Evolutionary conservation across 2,888 invertebrate species (phyloP), one percentile per base, ranked within the genome.

Genomic region (Parthenolecanium corni): DNA sequence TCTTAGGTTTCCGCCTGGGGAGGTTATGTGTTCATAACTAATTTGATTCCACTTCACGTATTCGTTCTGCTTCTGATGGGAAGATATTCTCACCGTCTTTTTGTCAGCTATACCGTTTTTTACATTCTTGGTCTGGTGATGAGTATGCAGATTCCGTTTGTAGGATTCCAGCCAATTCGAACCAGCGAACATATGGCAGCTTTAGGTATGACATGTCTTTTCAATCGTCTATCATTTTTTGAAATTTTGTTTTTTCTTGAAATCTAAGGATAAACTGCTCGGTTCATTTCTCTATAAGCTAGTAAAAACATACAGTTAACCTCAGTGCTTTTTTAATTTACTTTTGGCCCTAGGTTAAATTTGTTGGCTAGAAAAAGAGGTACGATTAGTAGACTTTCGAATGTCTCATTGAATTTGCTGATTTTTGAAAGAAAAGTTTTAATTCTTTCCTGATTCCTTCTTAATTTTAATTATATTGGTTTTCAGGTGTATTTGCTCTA

Each of bases 171-270:
- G 76, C 98, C 98, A 9, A 94, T 98, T 66, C 80, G 96, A 62
- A 98, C 98, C 2, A 95, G 95, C 72, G 98, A 98, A 76, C 98
- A 98, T 73, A 98, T 99, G 98, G 97, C 98, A 42, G 95, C 98
- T 40, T 85, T 89, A 71, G 89, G 88, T 86, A 74, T 68, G 69
- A 16, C 9, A 6, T 31, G 31, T 6, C 4, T 31, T 31, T 31
- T 31, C n/a, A n/a, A 56, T 52, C 14, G 11, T 14, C 9, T 18
- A 20, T 58, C 24, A 12, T 21, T n/a, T 38, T 6, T 12, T 24
- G 31, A 16, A 12, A n/a, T 38, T 38, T 38, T 38, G 38, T 9
- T 38, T 38, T 38, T 12, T 38, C 38, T 38, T 38, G 12, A 38
- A 12, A 38, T 38, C 12, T 12, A 38, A 12, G 9, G 11, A 38